Evolutionary conservation across 2,888 invertebrate genomes (phyloP), one percentile per base, ranked within the genome.

Genomic region (Oasisia sp.): DNA sequence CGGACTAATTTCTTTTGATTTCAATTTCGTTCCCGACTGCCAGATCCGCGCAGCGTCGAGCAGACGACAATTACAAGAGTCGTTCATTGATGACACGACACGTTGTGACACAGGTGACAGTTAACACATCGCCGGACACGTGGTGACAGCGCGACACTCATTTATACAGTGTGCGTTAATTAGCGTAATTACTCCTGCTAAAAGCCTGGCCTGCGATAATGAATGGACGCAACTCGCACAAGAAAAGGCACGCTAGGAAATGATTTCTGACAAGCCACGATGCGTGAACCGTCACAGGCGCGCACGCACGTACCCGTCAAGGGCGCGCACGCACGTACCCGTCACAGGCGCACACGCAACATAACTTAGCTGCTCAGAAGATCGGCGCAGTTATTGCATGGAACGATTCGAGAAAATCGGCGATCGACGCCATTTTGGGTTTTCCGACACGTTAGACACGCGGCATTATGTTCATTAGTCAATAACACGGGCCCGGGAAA

Each of bases 91-190:
- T 74, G 74, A 74, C 74, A 74, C 74, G 74, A 74, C 74, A 19
- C 74, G 27, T 74, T 74, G 74, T 74, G 74, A 74, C 74, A 27
- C 74, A 74, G 74, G 74, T 74, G 74, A 74, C 74, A 74, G 74
- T 74, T 74, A 74, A 74, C 74, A 74, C 74, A 74, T 74, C 74
- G 74, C 7, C 74, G 74, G 74, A 74, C 74, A 74, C 74, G n/a
- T 74, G 74, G 74, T 74, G 74, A 74, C 74, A 19, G 27, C 19
- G 27, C 74, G 74, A 74, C 74, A 74, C 74, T 74, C 27, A 74
- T 74, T 74, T 74, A 74, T 74, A 74, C 74, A 19, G 74, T 74
- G 74, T 27, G 74, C 74, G 74, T 74, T 74, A 74, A 74, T 74
- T 74, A 74, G 74, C 74, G 74, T 74, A 74, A 74, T 74, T 74